Conservation (phyloP, 1,140 invertebrate species). For the Stratiolaelaps scimitus region DNA sequence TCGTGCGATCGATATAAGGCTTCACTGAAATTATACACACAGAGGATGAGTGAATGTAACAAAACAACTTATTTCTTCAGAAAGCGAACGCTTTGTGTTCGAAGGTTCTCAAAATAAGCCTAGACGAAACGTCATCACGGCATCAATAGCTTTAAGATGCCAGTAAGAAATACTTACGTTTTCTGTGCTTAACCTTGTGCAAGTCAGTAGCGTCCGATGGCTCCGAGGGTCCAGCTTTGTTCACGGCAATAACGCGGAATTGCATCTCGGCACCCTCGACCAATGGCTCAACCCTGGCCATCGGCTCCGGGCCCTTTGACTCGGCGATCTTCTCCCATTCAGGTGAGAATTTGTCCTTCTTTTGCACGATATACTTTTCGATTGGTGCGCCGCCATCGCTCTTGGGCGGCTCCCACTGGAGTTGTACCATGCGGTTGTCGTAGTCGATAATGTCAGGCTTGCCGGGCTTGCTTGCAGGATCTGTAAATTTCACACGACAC, state of each 20-base stretch:
- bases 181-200: constrained; percentile 76
- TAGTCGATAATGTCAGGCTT: constrained; percentile 80
- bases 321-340: constrained; percentile 65
- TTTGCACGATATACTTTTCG: constrained; percentile 93
- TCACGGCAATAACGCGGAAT: constrained; percentile 86
- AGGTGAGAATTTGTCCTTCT: constrained; percentile 67
- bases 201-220: constrained; percentile 87
- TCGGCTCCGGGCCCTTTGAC: constrained; percentile 61
- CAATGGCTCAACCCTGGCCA: constrained; percentile 67
- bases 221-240: constrained; percentile 83
- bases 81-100: not conserved
- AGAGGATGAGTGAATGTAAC: not conserved
- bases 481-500: constrained; percentile 41
- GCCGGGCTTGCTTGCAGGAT: constrained; percentile 69
- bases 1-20: constrained; percentile 88
- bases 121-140: not conserved
- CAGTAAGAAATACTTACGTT: constrained; percentile 51
- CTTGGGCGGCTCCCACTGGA: constrained; percentile 85
- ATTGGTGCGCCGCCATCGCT: constrained; percentile 88
- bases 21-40: constrained; percentile 54
- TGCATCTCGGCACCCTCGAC: constrained; percentile 85
- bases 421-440: constrained; percentile 77
- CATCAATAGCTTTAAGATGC: not conserved
- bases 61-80: not conserved
- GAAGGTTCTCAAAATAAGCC: not conserved